These are phyloP conservation scores for Panthera uncia DNA, from an alignment of 2,113 vertebrate species.

Conservation along the genomic window DNA sequence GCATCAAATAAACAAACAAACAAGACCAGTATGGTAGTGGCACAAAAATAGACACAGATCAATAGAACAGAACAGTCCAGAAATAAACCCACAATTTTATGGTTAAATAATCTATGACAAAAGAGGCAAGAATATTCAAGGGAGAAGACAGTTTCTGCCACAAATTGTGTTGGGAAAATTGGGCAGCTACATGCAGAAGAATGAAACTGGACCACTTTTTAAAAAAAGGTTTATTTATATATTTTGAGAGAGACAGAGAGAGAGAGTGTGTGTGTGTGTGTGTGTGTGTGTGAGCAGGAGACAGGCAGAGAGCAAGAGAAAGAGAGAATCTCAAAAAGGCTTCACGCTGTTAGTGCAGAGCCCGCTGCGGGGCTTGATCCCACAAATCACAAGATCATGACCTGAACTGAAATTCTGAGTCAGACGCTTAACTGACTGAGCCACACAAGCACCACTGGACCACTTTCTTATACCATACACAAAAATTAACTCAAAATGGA, in stretches of 20 bases:
- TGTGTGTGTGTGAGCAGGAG: too few relatives aligned
- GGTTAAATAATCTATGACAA: background rate
- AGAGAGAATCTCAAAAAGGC: too few relatives aligned
- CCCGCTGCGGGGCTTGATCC: too few relatives aligned
- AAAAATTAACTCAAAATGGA: background rate
- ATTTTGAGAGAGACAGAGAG: too few relatives aligned
- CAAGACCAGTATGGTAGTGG: background rate
- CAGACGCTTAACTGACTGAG: too few relatives aligned
- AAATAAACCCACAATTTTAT: background rate
- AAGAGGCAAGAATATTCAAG: background rate
- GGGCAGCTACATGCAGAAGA: background rate
- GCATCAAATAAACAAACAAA: too few relatives aligned
- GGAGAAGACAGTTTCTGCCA: background rate
- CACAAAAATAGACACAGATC: background rate
- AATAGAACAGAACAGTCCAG: background rate
- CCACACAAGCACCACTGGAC: background rate
- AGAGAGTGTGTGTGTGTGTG: too few relatives aligned
- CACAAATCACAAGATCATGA: too few relatives aligned
- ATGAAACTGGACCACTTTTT: background rate
- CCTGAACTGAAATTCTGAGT: too few relatives aligned
- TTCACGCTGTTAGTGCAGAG: too few relatives aligned
- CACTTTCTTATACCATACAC: background rate
- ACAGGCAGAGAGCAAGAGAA: too few relatives aligned
- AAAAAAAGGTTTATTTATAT: too few relatives aligned
- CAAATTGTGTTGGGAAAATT: background rate